These are phyloP conservation scores for Eupristina koningsbergeri DNA, from an alignment of 1,140 invertebrate genomes.

Conservation along the genomic window DNA sequence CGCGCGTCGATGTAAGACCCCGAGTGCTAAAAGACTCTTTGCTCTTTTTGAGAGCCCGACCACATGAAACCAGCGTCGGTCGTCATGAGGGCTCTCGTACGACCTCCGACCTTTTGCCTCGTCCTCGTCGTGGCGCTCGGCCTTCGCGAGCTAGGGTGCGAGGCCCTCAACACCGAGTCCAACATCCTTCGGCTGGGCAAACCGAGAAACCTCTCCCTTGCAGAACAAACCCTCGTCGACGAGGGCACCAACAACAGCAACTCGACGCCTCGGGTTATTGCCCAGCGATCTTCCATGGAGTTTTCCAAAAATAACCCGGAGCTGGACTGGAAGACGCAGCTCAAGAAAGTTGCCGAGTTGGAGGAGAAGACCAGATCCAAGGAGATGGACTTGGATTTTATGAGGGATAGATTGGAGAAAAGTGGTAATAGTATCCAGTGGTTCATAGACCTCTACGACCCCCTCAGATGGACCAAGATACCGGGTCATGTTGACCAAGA, in stretches of 20 bases:
- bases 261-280: slow-evolving; percentile 53
- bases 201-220: not conserved
- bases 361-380: slow-evolving; percentile 55
- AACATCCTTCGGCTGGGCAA: slow-evolving; percentile 64
- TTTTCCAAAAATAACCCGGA: slow-evolving; percentile 70
- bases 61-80: not conserved
- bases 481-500: slow-evolving; percentile 64
- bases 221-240: not conserved
- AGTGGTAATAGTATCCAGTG: slow-evolving; percentile 75
- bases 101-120: not conserved
- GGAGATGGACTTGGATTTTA: slow-evolving; percentile 67
- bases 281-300: slow-evolving; percentile 53
- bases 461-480: slow-evolving; percentile 77
- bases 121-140: not conserved
- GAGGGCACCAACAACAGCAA: slow-evolving; percentile 50
- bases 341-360: slow-evolving; percentile 57
- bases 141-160: not conserved
- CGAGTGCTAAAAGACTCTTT: not conserved
- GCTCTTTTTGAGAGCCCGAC: not conserved
- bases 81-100: not conserved
- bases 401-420: slow-evolving; percentile 61
- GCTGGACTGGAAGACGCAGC: slow-evolving; percentile 67
- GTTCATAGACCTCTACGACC: slow-evolving; percentile 78
- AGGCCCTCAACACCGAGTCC: slow-evolving; percentile 56
- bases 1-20: not conserved